A percentile compares a stretch with the other conserved stretches of the same genome.
These are phyloP conservation scores for Hydroisotoma schaefferi DNA, from an alignment of 2,888 invertebrate genomes.

Conservation along the genomic window DNA sequence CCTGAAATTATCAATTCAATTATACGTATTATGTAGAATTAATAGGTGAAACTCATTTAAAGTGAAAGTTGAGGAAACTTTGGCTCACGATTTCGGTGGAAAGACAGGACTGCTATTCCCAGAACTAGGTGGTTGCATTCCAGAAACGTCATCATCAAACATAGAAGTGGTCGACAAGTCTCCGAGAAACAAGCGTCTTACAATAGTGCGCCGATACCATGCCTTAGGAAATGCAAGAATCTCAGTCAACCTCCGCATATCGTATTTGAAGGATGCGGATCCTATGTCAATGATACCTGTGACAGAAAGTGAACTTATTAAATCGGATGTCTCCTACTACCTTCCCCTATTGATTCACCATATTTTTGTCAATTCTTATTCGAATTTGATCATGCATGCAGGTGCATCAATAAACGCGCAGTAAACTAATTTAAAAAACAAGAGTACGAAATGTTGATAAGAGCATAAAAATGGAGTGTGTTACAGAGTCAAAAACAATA, in stretches of 20 bases:
- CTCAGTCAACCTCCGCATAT: constrained; percentile 94
- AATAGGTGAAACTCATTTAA: background rate
- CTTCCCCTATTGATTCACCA: constrained; percentile 1
- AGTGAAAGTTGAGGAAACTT: background rate
- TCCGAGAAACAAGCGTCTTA: constrained; percentile 85
- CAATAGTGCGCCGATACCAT: constrained; percentile 94
- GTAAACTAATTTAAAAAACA: too few species aligned
- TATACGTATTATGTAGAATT: background rate
- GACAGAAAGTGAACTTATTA: constrained; percentile 35
- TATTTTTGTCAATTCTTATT: too few species aligned
- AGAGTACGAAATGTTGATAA: background rate
- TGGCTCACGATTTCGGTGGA: constrained; percentile 17
- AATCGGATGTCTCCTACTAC: background rate
- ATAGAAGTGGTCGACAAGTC: constrained; percentile 63
- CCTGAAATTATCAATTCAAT: constrained; percentile 13
- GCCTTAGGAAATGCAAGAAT: constrained; percentile 97
- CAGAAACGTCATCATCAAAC: constrained; percentile 52
- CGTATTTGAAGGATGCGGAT: constrained; percentile 95
- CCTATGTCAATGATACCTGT: constrained; percentile 92
- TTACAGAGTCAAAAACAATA: constrained; percentile 6
- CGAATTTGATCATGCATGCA: background rate
- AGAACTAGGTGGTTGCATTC: constrained; percentile 22
- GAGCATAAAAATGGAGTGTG: too few species aligned
- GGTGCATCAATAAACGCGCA: background rate
- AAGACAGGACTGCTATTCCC: constrained; percentile 29